A percentile compares a stretch with the other conserved stretches of the same genome.
These are phyloP conservation scores for Macrosteles quadrilineatus DNA, from an alignment of 1,140 invertebrate species.

Conservation along the genomic window DNA sequence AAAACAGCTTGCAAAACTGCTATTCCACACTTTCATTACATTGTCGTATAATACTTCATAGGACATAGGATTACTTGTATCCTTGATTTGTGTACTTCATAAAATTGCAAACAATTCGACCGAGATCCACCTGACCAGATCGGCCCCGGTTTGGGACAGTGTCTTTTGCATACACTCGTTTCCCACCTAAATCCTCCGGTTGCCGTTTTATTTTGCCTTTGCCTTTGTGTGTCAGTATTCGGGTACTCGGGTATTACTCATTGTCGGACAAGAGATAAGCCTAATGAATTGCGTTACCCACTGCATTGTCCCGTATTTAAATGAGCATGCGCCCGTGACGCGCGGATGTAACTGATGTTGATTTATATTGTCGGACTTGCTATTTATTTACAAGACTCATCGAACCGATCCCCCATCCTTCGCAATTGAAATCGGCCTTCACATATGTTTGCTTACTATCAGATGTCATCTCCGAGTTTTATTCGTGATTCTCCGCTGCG, in stretches of 20 bases:
- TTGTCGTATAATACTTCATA: too few relatives aligned
- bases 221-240: slow-evolving; percentile 24
- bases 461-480: too few relatives aligned
- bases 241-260: slow-evolving; percentile 16
- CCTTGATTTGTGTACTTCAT: too few relatives aligned
- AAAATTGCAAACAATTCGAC: too few relatives aligned
- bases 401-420: not conserved
- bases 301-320: slow-evolving; percentile 20
- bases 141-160: too few relatives aligned
- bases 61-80: too few relatives aligned
- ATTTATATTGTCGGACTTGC: not conserved
- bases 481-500: too few relatives aligned
- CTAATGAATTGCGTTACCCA: slow-evolving; percentile 20
- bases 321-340: slow-evolving; percentile 6
- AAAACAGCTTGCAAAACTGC: too few relatives aligned
- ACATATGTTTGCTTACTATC: too few relatives aligned
- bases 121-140: too few relatives aligned
- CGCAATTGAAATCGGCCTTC: too few relatives aligned
- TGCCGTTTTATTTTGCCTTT: slow-evolving; percentile 5
- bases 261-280: slow-evolving; percentile 13
- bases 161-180: not conserved
- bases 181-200: slow-evolving; percentile 14
- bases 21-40: too few relatives aligned
- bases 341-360: slow-evolving; percentile 18
- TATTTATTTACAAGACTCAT: slow-evolving; percentile 19